Evolutionary conservation across 2,888 invertebrate genomes (phyloP).

Genomic region (Eupithecia vulgata): DNA sequence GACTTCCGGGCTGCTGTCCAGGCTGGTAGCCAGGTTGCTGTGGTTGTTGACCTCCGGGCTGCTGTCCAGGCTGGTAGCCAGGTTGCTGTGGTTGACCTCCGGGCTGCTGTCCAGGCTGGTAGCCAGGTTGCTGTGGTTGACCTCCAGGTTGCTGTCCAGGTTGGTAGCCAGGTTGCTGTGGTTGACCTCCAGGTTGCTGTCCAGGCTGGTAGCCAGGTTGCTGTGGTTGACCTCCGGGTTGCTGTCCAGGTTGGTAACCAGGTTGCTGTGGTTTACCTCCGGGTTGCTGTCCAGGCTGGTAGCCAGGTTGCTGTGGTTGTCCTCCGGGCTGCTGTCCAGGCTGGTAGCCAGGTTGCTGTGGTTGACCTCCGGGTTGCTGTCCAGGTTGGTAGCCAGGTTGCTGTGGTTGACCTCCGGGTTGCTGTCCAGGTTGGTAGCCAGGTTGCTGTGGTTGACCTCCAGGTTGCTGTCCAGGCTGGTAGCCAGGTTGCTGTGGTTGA

Average conservation of each 20-base stretch:
- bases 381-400: conserved; percentile 43
- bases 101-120: conserved; percentile 41
- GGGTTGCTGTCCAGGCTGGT: conserved; percentile 41
- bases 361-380: conserved; percentile 30
- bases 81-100: conserved; percentile 46
- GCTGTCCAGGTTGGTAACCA: conserved; percentile 47
- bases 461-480: no score
- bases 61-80: conserved; percentile 43
- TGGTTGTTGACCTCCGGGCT: conserved; percentile 37
- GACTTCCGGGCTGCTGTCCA: not conserved
- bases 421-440: conserved; percentile 50
- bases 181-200: conserved; percentile 30
- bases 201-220: conserved; percentile 48
- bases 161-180: conserved; percentile 51
- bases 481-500: conserved; percentile 38
- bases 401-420: conserved; percentile 38
- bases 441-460: conserved; percentile 51
- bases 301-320: conserved; percentile 24
- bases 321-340: conserved; percentile 44
- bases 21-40: conserved; percentile 36
- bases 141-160: not conserved
- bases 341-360: conserved; percentile 51
- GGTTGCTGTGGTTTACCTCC: conserved; percentile 49
- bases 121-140: conserved; percentile 37
- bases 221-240: conserved; percentile 28